Percentiles rank a stretch among this genome's conserved stretches.
Evolutionary conservation across 2,113 vertebrate genomes (phyloP).

Genomic region (Ia io): DNA sequence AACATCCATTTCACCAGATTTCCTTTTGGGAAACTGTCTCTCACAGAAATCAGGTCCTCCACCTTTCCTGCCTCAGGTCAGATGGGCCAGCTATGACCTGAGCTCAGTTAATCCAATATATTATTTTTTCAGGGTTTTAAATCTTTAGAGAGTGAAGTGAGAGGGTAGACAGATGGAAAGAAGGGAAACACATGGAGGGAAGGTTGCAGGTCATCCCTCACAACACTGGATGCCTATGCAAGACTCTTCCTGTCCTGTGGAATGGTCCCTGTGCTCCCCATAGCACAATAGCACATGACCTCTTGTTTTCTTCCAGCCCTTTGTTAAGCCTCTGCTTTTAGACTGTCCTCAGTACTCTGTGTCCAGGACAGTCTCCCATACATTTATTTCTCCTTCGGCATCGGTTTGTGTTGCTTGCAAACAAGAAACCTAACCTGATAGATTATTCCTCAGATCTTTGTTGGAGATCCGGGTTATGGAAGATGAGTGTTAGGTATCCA

Average conservation of each 20-base stretch:
- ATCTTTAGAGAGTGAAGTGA: background rate
- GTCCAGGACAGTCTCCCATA: background rate
- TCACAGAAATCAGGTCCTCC: background rate
- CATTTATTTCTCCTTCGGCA: background rate
- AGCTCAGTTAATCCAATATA: background rate
- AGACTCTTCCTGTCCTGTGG: background rate
- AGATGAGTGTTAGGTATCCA: background rate
- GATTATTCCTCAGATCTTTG: background rate
- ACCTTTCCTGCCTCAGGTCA: background rate
- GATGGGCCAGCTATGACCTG: background rate
- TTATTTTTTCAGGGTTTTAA: background rate
- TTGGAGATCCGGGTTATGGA: background rate
- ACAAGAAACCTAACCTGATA: background rate
- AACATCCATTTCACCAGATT: background rate
- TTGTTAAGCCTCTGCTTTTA: background rate
- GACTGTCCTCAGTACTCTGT: background rate
- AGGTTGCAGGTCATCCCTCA: background rate
- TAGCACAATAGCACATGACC: accelerated
- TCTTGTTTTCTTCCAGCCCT: background rate
- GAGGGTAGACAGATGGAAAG: background rate
- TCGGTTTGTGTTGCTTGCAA: background rate
- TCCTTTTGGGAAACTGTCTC: constrained; percentile 22
- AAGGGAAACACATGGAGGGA: background rate
- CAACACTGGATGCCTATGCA: background rate
- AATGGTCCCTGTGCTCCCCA: background rate